These are phyloP conservation scores for Serrognathus titanus DNA, from an alignment of 2,888 invertebrate genomes.

Conservation along the genomic window DNA sequence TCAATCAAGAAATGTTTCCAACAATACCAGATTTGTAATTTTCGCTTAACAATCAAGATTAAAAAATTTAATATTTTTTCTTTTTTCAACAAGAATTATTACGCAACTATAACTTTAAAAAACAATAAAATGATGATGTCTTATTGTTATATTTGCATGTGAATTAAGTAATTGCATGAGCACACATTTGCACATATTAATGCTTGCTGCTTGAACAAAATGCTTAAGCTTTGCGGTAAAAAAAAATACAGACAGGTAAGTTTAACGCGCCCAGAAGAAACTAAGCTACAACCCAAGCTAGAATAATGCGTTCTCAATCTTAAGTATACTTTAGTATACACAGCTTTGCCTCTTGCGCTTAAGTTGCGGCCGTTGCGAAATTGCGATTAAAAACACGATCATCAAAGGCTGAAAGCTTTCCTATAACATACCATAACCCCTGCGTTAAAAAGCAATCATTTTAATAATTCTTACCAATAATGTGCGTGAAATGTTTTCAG, in stretches of 20 bases:
- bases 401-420: neutral
- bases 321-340: no score
- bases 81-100: no score
- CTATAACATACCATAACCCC: neutral
- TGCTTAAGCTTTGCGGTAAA: slow-evolving; percentile 19
- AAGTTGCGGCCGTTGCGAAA: no score
- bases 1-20: no score
- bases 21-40: no score
- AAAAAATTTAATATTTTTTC: no score
- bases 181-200: slow-evolving; percentile 11
- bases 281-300: slow-evolving; percentile 5
- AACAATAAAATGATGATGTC: no score
- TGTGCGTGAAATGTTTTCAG: slow-evolving; percentile 20
- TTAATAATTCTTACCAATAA: neutral
- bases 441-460: slow-evolving; percentile 11
- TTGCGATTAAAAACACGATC: no score
- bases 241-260: slow-evolving; percentile 38
- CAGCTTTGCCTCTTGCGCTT: no score
- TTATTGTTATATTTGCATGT: neutral
- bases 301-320: neutral
- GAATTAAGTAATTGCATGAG: no score
- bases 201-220: slow-evolving; percentile 24
- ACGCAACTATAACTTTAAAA: no score
- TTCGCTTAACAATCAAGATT: no score
- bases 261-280: slow-evolving; percentile 43